phyloP scores from a whole-genome alignment of 2,888 invertebrate genomes.

The Hypolimnas misippus region DNA sequence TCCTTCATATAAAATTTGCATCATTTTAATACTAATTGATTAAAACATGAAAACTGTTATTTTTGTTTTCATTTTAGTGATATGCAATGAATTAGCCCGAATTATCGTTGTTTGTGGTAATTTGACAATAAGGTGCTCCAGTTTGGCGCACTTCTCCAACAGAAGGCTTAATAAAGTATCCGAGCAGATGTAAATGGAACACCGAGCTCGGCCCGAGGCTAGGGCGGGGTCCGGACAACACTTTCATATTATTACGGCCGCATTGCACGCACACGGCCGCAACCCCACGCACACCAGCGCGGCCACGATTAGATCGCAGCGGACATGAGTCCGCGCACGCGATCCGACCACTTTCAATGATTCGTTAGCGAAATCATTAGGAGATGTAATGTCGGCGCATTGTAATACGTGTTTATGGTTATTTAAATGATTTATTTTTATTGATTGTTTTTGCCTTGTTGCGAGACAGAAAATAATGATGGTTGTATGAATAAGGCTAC shows the following conservation, averaged over 20 bases:
- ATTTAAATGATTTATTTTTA: slow-evolving; percentile 85
- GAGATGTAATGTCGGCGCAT: slow-evolving; percentile 82
- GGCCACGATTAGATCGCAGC: slow-evolving; percentile 52
- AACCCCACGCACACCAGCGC: slow-evolving; percentile 48
- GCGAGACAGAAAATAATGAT: slow-evolving; percentile 83
- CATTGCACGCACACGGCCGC: slow-evolving; percentile 65
- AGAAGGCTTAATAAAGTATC: slow-evolving; percentile 80
- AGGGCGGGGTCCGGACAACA: slow-evolving; percentile 82
- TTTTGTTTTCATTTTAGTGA: neutral
- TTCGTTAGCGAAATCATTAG: slow-evolving; percentile 84
- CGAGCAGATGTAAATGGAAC: slow-evolving; percentile 82
- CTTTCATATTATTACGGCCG: slow-evolving; percentile 81
- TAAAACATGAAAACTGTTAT: no score
- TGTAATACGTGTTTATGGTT: slow-evolving; percentile 83
- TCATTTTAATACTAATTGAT: no score
- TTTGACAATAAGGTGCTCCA: slow-evolving; percentile 35
- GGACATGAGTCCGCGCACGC: slow-evolving; percentile 69
- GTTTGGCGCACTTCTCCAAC: slow-evolving; percentile 48
- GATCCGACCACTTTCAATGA: slow-evolving; percentile 82
- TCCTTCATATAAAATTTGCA: no score
- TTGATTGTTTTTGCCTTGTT: slow-evolving; percentile 84
- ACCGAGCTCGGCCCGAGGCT: slow-evolving; percentile 74
- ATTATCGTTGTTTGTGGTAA: slow-evolving; percentile 15
- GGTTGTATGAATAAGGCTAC: slow-evolving; percentile 77
- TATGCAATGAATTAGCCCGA: neutral